Evolutionary conservation across 37 sponge, comb jelly and placozoan species (phyloP).

Genomic region (Ephydatia muelleri): DNA sequence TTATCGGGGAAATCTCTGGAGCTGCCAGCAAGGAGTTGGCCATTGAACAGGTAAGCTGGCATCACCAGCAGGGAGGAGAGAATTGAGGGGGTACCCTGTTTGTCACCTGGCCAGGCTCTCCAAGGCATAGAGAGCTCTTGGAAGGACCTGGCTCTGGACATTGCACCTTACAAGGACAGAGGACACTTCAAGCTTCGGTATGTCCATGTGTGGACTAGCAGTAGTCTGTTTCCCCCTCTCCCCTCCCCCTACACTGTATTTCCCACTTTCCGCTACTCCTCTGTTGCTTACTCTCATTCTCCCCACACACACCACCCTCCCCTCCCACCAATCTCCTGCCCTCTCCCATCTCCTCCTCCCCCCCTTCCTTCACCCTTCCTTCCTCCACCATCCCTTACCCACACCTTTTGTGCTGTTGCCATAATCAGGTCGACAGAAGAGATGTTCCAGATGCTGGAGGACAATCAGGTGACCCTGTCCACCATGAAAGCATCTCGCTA

Average conservation of each 20-base stretch:
- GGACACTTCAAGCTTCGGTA: slow-evolving; percentile 92
- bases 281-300: neutral
- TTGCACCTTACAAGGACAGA: slow-evolving; percentile 92
- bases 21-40: slow-evolving; percentile 99
- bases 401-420: neutral
- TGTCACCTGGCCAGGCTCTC: slow-evolving; percentile 45
- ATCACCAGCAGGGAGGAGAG: neutral
- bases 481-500: slow-evolving; percentile 98
- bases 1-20: slow-evolving; percentile 91
- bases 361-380: neutral
- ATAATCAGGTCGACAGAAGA: slow-evolving; percentile 84
- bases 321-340: neutral
- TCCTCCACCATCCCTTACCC: neutral
- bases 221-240: neutral
- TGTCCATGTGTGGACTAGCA: slow-evolving; percentile 6
- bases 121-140: slow-evolving; percentile 82
- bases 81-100: neutral
- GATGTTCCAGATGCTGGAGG: slow-evolving; percentile 95
- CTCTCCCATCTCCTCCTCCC: neutral
- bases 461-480: slow-evolving; percentile 97
- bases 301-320: too few species aligned
- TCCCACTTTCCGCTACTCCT: neutral
- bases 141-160: slow-evolving; percentile 88
- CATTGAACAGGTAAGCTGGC: slow-evolving; percentile 76
- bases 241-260: neutral